Percentiles rank a stretch among this genome's conserved stretches.
These are phyloP conservation scores for Osmerus mordax DNA, from an alignment of 2,113 vertebrate species.

Conservation along the genomic window DNA sequence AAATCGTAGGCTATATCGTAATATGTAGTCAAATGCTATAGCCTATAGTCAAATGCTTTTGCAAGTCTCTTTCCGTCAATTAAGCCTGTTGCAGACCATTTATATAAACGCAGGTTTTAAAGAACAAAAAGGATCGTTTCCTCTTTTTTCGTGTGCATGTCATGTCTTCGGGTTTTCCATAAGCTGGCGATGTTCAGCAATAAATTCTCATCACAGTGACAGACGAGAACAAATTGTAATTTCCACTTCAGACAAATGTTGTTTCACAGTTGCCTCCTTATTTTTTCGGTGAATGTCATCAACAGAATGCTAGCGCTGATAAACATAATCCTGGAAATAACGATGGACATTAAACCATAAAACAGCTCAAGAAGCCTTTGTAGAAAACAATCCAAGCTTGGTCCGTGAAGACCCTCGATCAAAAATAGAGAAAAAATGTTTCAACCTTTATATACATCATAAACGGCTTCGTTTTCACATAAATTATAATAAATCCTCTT, in stretches of 20 bases:
- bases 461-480: slow-evolving; percentile 21
- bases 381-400: slow-evolving; percentile 37
- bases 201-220: slow-evolving; percentile 46
- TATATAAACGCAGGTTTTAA: slow-evolving; percentile 46
- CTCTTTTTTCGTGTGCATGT: slow-evolving; percentile 68
- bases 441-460: slow-evolving; percentile 38
- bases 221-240: slow-evolving; percentile 33
- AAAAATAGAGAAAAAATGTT: slow-evolving; percentile 25
- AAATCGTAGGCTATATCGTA: slow-evolving; percentile 21
- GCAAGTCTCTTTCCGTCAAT: slow-evolving; percentile 17
- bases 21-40: slow-evolving; percentile 4
- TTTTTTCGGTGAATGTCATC: slow-evolving; percentile 21
- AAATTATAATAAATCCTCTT: slow-evolving; percentile 25
- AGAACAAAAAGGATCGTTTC: slow-evolving; percentile 60
- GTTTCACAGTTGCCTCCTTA: slow-evolving; percentile 5
- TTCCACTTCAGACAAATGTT: slow-evolving; percentile 18
- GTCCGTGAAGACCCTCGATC: slow-evolving; percentile 33
- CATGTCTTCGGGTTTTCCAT: slow-evolving; percentile 65
- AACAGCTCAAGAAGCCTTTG: slow-evolving; percentile 44
- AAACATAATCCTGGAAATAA: slow-evolving; percentile 35
- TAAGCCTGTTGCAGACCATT: slow-evolving; percentile 48
- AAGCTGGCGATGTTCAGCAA: slow-evolving; percentile 47
- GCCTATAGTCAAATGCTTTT: slow-evolving; percentile 13
- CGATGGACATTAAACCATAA: slow-evolving; percentile 29
- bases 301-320: slow-evolving; percentile 31